Base-by-base conservation (phyloP, 2,888 invertebrate species). In the Frankliniella intonsa region DNA sequence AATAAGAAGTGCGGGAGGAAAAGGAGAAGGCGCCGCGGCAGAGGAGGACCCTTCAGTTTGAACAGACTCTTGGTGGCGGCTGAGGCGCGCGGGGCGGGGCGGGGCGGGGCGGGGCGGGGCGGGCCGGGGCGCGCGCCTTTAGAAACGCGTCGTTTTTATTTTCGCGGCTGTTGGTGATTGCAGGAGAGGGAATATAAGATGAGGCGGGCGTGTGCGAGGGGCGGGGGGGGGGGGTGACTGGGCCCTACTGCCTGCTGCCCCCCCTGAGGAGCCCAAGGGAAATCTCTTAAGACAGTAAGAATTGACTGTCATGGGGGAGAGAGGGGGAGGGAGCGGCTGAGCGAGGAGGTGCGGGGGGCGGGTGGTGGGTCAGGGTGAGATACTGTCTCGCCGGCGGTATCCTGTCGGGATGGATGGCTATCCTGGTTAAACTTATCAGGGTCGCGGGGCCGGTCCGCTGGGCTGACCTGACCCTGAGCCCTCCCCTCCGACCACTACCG, bases 381-480 rank as follows among this genome's bases (percentile, higher is more conserved):
- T 38, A 38, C 38, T 38, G 38, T 3, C 38, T 38, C 2, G 38
- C 5, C 2, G 38, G 5, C 3, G 38, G 38, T 38, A 38, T 38
- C 38, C 38, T 5, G 38, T 38, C 38, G 38, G 5, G 38, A 38
- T 38, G 38, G 38, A 38, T 38, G 38, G 38, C 3, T 38, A 38
- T 38, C 38, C 38, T 38, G 38, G 38, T 38, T 38, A 38, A 38
- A 38, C 38, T 25, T n/a, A n/a, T 25, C 80, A 80, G n/a, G 25
- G 17, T 5, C 17, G 27, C 19, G 8, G 65, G 69, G 62, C 65
- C 65, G 49, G 27, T 62, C 27, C 81, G 0, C 81, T 65, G 65
- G 55, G 69, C 62, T 81, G 81, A 62, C 25, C 81, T 81, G 81
- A 81, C 81, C 62, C n/a, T n/a, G n/a, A n/a, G 62, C 81, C 38